Conservation (phyloP, 2,888 invertebrate species). For the Aspidapion aeneum region DNA sequence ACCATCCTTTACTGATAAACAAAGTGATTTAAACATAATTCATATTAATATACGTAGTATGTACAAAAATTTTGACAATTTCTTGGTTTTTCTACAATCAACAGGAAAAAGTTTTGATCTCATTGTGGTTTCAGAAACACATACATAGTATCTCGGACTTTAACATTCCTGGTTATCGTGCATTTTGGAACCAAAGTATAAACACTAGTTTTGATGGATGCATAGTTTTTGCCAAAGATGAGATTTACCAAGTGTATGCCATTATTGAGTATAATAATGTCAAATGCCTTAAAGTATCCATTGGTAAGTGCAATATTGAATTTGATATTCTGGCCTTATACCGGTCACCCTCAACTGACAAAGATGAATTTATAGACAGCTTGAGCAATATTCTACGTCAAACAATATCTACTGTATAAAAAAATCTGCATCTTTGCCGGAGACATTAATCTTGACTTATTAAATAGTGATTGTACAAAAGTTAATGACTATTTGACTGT, state of each 20-base stretch:
- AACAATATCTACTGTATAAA: neutral
- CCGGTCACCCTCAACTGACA: constrained; percentile 1
- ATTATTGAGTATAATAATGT: neutral
- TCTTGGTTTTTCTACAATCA: no score
- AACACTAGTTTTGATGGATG: constrained; percentile 13
- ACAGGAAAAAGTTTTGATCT: no score
- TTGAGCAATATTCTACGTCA: constrained; percentile 2
- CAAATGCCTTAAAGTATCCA: no score
- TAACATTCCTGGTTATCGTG: constrained; percentile 10
- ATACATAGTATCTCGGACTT: constrained; percentile 12
- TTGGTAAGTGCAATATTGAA: constrained; percentile 4
- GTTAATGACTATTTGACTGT: no score
- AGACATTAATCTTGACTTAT: constrained; percentile 1
- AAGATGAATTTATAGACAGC: constrained; percentile 11
- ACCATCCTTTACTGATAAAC: neutral
- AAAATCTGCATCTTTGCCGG: constrained; percentile 1
- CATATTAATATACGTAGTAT: no score
- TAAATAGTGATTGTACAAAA: no score
- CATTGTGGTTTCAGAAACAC: no score
- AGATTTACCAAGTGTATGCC: neutral
- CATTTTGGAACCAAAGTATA: no score
- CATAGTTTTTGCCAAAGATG: constrained; percentile 6
- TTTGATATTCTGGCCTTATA: no score
- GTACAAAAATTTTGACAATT: no score
- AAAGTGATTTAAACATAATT: constrained; percentile 5